These are phyloP conservation scores for Drosophila rellima DNA, from an alignment of 2,888 invertebrate species.

Conservation along the genomic window DNA sequence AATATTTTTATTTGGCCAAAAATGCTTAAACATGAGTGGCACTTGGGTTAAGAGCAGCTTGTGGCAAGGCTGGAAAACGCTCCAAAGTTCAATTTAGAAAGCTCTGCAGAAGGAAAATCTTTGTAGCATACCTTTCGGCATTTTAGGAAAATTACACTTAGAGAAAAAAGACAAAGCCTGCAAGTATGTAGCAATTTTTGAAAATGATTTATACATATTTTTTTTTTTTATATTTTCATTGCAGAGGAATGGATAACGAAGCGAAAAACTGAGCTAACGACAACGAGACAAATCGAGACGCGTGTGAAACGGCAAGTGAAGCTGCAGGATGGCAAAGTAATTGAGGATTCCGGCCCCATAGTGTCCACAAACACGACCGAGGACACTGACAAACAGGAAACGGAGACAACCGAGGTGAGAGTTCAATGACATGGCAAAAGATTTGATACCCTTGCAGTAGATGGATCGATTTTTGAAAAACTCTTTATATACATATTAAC, in stretches of 20 bases:
- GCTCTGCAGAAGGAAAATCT: not conserved
- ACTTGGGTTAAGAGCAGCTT: not conserved
- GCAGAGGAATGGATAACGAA: slow-evolving; percentile 97
- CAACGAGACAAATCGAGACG: slow-evolving; percentile 96
- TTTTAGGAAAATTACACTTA: not conserved
- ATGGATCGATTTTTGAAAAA: too few species aligned
- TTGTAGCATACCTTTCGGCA: slow-evolving; percentile 7
- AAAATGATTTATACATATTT: not conserved
- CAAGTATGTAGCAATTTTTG: slow-evolving; percentile 3
- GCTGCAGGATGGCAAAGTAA: slow-evolving; percentile 95
- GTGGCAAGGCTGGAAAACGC: slow-evolving; percentile 1
- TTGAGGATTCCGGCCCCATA: slow-evolving; percentile 95
- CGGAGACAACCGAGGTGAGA: slow-evolving; percentile 93
- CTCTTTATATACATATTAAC: too few species aligned
- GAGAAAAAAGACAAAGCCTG: not conserved
- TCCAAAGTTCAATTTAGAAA: slow-evolving; percentile 3
- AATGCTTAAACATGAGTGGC: not conserved
- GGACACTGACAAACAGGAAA: slow-evolving; percentile 95
- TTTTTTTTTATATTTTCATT: slow-evolving; percentile 55
- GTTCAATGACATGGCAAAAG: not conserved
- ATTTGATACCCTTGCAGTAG: not conserved
- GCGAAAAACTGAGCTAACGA: slow-evolving; percentile 95
- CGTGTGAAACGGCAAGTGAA: slow-evolving; percentile 95
- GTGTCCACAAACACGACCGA: slow-evolving; percentile 96
- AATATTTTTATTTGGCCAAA: slow-evolving; percentile 1